Conservation (phyloP, 1,140 invertebrate species). For the Pseudomyrmex sp. region DNA sequence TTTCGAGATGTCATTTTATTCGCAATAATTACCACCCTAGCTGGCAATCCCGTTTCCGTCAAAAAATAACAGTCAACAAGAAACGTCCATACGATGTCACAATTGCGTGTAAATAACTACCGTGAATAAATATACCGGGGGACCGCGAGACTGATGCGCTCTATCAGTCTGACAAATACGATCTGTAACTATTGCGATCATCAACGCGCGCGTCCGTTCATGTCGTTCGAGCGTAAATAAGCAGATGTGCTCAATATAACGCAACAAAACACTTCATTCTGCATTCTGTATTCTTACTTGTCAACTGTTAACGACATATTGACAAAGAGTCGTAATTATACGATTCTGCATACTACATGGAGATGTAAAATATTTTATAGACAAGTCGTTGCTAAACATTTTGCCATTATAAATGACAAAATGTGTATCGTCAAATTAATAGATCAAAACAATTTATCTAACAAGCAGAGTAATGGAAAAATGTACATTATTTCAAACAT, state of each 20-base stretch:
- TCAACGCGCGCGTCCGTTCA: slow-evolving; percentile 7
- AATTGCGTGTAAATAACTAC: slow-evolving; percentile 44
- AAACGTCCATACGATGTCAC: slow-evolving; percentile 23
- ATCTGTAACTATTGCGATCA: slow-evolving; percentile 37
- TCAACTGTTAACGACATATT: slow-evolving; percentile 26
- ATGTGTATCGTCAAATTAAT: neutral
- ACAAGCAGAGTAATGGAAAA: neutral
- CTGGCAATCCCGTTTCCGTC: neutral
- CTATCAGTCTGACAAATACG: slow-evolving; percentile 21
- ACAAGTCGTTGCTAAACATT: neutral
- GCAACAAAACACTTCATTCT: neutral
- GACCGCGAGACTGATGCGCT: slow-evolving; percentile 18
- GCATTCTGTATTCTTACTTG: slow-evolving; percentile 4
- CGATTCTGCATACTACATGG: neutral
- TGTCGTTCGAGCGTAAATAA: slow-evolving; percentile 46
- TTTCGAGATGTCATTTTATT: slow-evolving; percentile 13
- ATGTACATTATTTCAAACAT: neutral
- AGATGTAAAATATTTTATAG: neutral
- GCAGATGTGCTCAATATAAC: slow-evolving; percentile 45
- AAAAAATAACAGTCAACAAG: slow-evolving; percentile 41
- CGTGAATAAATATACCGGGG: slow-evolving; percentile 41
- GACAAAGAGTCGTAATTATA: slow-evolving; percentile 15
- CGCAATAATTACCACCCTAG: slow-evolving; percentile 4
- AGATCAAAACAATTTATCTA: neutral
- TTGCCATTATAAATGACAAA: neutral